Evolutionary conservation across 2,113 vertebrate genomes (phyloP).

Genomic region (Petaurus breviceps): DNA sequence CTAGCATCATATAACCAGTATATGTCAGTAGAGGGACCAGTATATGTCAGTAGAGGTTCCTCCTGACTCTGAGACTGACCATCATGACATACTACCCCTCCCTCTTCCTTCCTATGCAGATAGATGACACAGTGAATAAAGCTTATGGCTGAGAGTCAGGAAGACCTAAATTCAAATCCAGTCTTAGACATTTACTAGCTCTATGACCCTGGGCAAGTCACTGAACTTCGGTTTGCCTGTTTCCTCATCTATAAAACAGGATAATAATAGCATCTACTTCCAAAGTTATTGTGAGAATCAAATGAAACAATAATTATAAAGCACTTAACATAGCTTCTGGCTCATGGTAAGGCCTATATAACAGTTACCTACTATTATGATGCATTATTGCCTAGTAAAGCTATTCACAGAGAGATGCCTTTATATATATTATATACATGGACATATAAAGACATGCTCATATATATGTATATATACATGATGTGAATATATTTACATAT

Average conservation of each 20-base stretch:
- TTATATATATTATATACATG: neutral
- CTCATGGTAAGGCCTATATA: neutral
- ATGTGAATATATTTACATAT: neutral
- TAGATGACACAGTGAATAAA: neutral
- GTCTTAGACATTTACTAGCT: neutral
- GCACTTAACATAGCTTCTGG: neutral
- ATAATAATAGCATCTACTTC: neutral
- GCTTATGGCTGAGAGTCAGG: neutral
- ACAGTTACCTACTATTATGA: neutral
- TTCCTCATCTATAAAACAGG: neutral
- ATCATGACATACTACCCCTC: neutral
- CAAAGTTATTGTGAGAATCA: neutral
- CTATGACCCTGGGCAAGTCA: neutral
- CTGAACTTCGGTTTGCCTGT: neutral
- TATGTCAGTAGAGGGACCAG: neutral
- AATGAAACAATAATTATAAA: neutral
- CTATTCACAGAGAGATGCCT: neutral
- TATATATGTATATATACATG: conserved; percentile 15
- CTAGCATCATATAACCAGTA: no score
- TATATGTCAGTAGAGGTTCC: neutral
- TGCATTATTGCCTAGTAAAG: neutral
- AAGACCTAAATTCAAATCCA: neutral
- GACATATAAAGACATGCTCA: neutral
- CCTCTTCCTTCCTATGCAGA: neutral
- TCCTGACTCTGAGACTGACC: neutral